Conservation (phyloP, 2,888 invertebrate species). For the Lasioglossum calceatum region DNA sequence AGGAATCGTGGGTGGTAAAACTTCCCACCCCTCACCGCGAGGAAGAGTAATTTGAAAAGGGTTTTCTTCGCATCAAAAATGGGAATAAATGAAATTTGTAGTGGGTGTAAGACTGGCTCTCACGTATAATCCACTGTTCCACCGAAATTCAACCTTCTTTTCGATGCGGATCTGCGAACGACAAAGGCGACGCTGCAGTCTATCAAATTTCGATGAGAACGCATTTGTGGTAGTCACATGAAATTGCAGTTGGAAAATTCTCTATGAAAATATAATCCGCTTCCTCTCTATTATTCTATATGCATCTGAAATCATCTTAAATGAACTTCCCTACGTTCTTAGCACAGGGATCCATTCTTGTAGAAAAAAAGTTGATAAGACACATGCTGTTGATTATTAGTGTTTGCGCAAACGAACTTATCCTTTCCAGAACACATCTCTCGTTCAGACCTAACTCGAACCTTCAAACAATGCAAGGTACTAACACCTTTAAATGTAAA, state of each 20-base stretch:
- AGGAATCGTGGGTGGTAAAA: background rate
- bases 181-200: background rate
- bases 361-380: too few relatives aligned
- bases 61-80: background rate
- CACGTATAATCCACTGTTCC: background rate
- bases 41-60: background rate
- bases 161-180: background rate
- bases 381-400: too few relatives aligned
- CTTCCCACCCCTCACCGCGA: too few relatives aligned
- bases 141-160: background rate
- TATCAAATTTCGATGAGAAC: background rate
- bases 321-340: too few relatives aligned
- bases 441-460: too few relatives aligned
- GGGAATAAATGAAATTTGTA: background rate
- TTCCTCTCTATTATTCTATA: background rate
- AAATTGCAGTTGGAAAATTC: background rate
- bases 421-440: too few relatives aligned
- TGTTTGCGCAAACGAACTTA: too few relatives aligned
- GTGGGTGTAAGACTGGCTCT: background rate
- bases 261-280: background rate
- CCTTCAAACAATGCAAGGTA: too few relatives aligned
- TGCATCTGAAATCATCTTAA: background rate
- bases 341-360: too few relatives aligned
- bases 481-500: too few relatives aligned
- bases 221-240: background rate